Evolutionary conservation across 2,113 vertebrate species (phyloP).

Genomic region (Eublepharis macularius): DNA sequence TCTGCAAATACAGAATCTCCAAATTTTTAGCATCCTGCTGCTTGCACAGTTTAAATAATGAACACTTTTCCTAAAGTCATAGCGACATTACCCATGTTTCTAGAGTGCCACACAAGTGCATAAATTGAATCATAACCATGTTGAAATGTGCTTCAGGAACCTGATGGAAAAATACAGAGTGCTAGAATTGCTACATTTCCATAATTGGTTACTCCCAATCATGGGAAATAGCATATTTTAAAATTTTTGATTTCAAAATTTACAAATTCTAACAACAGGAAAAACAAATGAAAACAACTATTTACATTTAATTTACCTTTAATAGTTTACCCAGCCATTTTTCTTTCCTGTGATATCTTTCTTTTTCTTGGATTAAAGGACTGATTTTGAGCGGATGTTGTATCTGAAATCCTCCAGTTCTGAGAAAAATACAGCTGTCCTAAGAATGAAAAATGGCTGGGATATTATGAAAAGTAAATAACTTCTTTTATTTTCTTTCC

Average conservation of each 20-base stretch:
- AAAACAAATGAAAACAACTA: neutral
- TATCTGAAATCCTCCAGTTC: neutral
- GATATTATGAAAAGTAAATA: neutral
- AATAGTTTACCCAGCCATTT: too few species aligned
- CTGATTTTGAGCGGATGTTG: neutral
- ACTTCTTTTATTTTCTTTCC: neutral
- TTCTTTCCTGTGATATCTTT: neutral
- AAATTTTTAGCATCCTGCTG: slow-evolving; percentile 18
- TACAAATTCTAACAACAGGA: neutral
- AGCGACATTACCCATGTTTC: slow-evolving; percentile 49
- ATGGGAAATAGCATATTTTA: neutral
- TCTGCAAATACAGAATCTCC: neutral
- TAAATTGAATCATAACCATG: slow-evolving; percentile 43
- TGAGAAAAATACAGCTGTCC: neutral
- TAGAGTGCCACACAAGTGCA: slow-evolving; percentile 36
- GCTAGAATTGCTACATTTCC: neutral
- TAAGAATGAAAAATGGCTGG: neutral
- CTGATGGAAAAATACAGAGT: slow-evolving; percentile 41
- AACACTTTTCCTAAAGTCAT: slow-evolving; percentile 24
- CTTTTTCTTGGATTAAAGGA: neutral
- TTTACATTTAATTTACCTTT: neutral
- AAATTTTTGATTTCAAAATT: neutral
- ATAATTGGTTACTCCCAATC: neutral
- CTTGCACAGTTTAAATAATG: slow-evolving; percentile 46
- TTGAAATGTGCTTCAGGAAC: slow-evolving; percentile 34